Evolutionary conservation across 2,888 invertebrate species (phyloP).

Genomic region (Linnaemya vulpina): DNA sequence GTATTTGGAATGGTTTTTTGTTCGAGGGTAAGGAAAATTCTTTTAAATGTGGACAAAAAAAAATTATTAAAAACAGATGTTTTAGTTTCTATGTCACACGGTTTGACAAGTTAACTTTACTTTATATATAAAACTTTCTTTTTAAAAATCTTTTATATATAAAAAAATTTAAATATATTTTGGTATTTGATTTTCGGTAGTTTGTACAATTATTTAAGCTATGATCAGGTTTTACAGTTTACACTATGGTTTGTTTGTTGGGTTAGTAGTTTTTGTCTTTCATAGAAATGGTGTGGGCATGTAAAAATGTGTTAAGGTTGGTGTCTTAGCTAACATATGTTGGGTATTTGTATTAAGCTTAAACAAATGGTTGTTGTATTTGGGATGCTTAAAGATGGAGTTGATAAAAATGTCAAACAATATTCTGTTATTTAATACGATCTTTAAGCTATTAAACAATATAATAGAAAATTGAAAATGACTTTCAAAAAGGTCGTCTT

Average conservation of each 20-base stretch:
- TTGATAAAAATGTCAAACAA: conserved; percentile 37
- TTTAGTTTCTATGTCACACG: background rate
- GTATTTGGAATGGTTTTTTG: conserved; percentile 12
- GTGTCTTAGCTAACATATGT: conserved; percentile 47
- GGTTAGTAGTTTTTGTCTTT: conserved; percentile 54
- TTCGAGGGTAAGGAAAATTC: conserved; percentile 10
- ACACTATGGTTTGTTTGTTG: conserved; percentile 72
- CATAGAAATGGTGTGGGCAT: conserved; percentile 16
- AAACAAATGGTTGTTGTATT: conserved; percentile 57
- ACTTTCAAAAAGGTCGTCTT: conserved; percentile 52
- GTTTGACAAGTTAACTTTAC: conserved; percentile 35
- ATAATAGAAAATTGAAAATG: conserved; percentile 23
- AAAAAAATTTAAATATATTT: conserved; percentile 46
- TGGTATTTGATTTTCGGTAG: conserved; percentile 33
- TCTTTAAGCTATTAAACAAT: conserved; percentile 4
- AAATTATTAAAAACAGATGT: background rate
- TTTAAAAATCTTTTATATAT: conserved; percentile 48
- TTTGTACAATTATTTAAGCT: conserved; percentile 66
- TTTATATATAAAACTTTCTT: conserved; percentile 56
- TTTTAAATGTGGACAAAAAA: background rate
- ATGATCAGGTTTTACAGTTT: conserved; percentile 71
- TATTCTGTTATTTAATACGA: conserved; percentile 12
- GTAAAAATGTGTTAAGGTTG: conserved; percentile 41
- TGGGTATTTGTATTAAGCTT: conserved; percentile 1
- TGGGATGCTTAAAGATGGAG: background rate